Base-by-base conservation (phyloP, 2,888 invertebrate genomes). In the Eudiplozoon nipponicum region DNA sequence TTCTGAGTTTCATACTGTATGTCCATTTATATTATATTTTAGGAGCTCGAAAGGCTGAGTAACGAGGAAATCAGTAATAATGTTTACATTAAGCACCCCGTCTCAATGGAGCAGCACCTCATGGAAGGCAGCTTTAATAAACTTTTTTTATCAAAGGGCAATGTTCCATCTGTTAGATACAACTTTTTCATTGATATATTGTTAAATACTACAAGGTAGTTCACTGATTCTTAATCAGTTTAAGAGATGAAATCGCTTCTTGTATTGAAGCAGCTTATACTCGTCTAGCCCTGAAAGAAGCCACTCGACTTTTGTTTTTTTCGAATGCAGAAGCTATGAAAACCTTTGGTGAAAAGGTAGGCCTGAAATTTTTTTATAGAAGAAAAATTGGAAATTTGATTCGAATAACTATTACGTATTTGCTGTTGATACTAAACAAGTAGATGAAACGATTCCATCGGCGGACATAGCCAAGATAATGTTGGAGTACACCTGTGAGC, bases 121-220 rank as follows among this genome's bases (percentile, higher is more conserved):
- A 94, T 94, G 86, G 94, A 94, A 58, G 94, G 94, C 35, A 78
- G 81, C 48, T 94, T 94, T 55, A 90, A 94, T 56, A 94, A 94
- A 63, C 71, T 80, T 40, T 80, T 80, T 54, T 65, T 77, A 49
- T 77, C 77, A 1, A 75, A 77, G 65, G 78, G 74, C 19, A 81
- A 80, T 59, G 84, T 90, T 3, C 90, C 94, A 44, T 78, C 86
- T 1, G 74, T 75, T 46, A 75, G 73, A 46, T 94, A 90, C 60
- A 78, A 74, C 45, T 72, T 80, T 50, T 94, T 94, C 59, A 86
- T 94, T 67, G 80, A 90, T 50, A 78, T 81, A 44, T 64, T 94
- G 13, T 60, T 90, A 36, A 75, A 84, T 50, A 90, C 94, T 0
- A 80, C 90, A 22, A 68, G 90, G 60, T 61, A 48, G 41, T 37